phyloP scores from a whole-genome alignment of 2,888 invertebrate species.

The Xestia rhomboidea region DNA sequence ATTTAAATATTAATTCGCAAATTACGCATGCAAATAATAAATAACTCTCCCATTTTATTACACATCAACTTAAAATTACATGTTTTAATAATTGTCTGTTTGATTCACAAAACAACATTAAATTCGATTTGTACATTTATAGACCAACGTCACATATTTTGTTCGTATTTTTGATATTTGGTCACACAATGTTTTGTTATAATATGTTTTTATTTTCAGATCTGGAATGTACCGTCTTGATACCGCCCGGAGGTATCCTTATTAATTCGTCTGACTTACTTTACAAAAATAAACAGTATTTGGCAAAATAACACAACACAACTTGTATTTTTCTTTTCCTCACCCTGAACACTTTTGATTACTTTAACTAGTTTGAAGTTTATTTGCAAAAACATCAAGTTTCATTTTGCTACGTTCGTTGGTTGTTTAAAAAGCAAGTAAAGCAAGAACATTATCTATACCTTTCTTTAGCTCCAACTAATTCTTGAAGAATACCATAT shows the following conservation, averaged over 20 bases:
- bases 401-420: background rate
- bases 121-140: background rate
- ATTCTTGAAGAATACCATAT: too few relatives aligned
- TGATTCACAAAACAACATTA: background rate
- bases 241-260: constrained; percentile 67
- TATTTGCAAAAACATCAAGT: background rate
- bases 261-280: constrained; percentile 23
- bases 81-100: background rate
- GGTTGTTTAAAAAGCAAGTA: too few relatives aligned
- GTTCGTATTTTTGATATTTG: background rate
- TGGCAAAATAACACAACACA: background rate
- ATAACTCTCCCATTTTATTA: background rate
- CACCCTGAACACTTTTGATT: background rate
- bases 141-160: background rate
- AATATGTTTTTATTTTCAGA: constrained; percentile 70
- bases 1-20: background rate
- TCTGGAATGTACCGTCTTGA: constrained; percentile 74
- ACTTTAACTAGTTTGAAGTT: background rate
- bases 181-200: background rate
- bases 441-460: too few relatives aligned
- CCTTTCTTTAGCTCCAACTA: too few relatives aligned
- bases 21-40: background rate
- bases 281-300: constrained; percentile 4
- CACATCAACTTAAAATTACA: background rate
- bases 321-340: background rate